These are phyloP conservation scores for Oryzaephilus surinamensis DNA, from an alignment of 1,140 invertebrate species.

Conservation along the genomic window DNA sequence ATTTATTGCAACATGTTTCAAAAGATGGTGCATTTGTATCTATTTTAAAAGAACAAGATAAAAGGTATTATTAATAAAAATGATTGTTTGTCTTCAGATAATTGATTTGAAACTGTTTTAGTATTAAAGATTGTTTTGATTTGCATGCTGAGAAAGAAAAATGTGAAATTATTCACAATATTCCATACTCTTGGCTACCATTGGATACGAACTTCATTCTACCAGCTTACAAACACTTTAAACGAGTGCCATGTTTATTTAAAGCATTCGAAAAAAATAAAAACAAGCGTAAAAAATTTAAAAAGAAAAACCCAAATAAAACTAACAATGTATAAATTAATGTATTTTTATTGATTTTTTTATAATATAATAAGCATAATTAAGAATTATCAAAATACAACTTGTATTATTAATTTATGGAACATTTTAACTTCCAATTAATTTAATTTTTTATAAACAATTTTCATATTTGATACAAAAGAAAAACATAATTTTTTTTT, in stretches of 20 bases:
- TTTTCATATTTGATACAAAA: neutral
- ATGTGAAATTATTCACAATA: conserved; percentile 12
- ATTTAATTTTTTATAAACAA: too few relatives aligned
- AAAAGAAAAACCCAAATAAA: neutral
- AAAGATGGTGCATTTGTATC: conserved; percentile 36
- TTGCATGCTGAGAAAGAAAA: conserved; percentile 23
- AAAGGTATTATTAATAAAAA: conserved; percentile 14
- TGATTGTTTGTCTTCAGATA: conserved; percentile 1
- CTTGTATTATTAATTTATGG: conserved; percentile 4
- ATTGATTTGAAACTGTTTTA: conserved; percentile 17
- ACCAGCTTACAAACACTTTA: conserved; percentile 21
- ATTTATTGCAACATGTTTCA: conserved; percentile 36
- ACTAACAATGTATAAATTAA: neutral
- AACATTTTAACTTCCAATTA: too few relatives aligned
- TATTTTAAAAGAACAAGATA: conserved; percentile 27
- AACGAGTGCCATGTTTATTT: conserved; percentile 33
- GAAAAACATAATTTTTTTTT: neutral
- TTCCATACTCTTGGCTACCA: conserved; percentile 25
- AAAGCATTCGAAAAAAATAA: conserved; percentile 7
- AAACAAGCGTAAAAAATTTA: conserved; percentile 6
- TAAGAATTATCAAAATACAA: conserved; percentile 11
- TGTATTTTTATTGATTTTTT: conserved; percentile 1
- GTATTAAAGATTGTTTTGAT: conserved; percentile 19
- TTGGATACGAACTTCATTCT: conserved; percentile 31
- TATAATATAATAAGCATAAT: conserved; percentile 4